A percentile compares a stretch with the other conserved stretches of the same genome.
phyloP scores from a whole-genome alignment of 1,140 invertebrate species.

The Pteromalus puparum region DNA sequence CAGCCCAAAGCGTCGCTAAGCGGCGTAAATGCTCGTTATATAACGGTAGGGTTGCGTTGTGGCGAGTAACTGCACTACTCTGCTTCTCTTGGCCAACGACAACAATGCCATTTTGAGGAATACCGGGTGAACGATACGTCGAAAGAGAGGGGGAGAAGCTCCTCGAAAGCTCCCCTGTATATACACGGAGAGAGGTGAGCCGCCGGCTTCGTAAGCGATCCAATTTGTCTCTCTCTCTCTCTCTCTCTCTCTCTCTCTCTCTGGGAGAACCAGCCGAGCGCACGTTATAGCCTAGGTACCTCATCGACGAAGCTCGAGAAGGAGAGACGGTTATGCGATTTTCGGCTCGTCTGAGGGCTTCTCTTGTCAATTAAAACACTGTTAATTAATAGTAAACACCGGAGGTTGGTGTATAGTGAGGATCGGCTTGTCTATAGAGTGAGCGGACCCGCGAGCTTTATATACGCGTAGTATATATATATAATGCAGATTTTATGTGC shows the following conservation, averaged over 20 bases:
- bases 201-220: conserved; percentile 30
- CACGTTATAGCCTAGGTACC: background rate
- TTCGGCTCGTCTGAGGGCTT: background rate
- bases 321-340: background rate
- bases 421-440: background rate
- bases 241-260: conserved; percentile 7
- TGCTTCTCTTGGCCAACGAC: background rate
- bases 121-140: background rate
- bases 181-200: background rate
- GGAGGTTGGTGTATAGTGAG: background rate
- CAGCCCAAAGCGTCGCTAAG: background rate
- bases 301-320: background rate
- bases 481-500: too few species aligned
- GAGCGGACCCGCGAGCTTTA: background rate
- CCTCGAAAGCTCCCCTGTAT: background rate
- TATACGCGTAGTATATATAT: background rate
- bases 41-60: background rate
- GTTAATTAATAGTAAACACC: conserved; percentile 44
- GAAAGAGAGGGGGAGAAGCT: background rate
- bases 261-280: background rate
- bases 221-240: conserved; percentile 36
- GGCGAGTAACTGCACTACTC: background rate
- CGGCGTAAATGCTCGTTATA: conserved; percentile 28
- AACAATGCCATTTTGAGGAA: conserved; percentile 30
- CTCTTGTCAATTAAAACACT: conserved; percentile 32